Evolutionary conservation across 2,888 invertebrate genomes (phyloP).

Genomic region (Metacarcinus magister): DNA sequence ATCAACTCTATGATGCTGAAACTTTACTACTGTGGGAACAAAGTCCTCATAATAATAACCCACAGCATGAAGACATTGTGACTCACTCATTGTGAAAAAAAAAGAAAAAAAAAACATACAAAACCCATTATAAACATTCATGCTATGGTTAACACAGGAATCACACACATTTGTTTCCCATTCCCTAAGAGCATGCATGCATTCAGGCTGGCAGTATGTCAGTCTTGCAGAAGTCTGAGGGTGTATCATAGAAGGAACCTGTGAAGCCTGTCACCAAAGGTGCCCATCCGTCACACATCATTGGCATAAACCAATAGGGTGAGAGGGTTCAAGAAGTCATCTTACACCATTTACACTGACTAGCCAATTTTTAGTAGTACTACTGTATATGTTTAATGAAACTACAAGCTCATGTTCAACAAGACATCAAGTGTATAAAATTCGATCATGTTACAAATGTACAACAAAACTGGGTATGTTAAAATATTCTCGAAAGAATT

Average conservation of each 20-base stretch:
- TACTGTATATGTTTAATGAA: conserved; percentile 20
- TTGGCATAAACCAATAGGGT: conserved; percentile 74
- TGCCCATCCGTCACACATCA: conserved; percentile 71
- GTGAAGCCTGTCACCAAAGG: conserved; percentile 64
- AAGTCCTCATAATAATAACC: conserved; percentile 18
- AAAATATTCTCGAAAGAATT: conserved; percentile 44
- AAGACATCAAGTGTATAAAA: conserved; percentile 54
- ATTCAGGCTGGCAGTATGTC: conserved; percentile 75
- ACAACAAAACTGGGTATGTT: conserved; percentile 30
- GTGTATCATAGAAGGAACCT: conserved; percentile 57
- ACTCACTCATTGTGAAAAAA: not conserved
- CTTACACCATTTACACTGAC: conserved; percentile 54
- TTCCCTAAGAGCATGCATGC: conserved; percentile 76
- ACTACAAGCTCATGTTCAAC: conserved; percentile 56
- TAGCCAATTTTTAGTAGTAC: conserved; percentile 26
- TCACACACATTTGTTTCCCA: conserved; percentile 57
- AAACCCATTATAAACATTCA: conserved; percentile 52
- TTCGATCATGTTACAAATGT: conserved; percentile 63
- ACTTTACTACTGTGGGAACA: conserved; percentile 32
- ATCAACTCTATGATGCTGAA: conserved; percentile 31
- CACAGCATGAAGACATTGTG: conserved; percentile 34
- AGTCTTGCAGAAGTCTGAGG: conserved; percentile 77
- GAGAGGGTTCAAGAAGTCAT: conserved; percentile 64
- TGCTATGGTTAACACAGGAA: conserved; percentile 47
- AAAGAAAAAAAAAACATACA: not conserved